phyloP scores from a whole-genome alignment of 2,888 invertebrate species.

The Aradus depressus region DNA sequence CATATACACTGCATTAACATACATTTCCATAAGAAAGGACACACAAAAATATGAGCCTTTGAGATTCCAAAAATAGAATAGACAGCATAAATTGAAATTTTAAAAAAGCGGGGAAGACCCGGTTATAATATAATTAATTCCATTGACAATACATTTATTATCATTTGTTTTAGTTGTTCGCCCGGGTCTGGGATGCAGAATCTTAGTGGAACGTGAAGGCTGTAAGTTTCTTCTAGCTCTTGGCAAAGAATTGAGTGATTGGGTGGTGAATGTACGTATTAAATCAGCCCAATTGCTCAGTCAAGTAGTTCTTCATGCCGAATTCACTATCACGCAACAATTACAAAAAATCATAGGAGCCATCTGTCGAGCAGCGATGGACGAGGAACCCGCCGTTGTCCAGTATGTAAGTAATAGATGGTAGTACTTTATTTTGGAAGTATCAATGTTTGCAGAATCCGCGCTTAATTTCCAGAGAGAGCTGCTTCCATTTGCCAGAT shows the following conservation, averaged over 20 bases:
- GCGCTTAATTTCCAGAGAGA: too few species aligned
- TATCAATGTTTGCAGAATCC: too few species aligned
- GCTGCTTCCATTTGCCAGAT: too few species aligned
- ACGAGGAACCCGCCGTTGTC: conserved; percentile 54
- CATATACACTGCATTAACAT: too few species aligned
- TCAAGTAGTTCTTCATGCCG: conserved; percentile 58
- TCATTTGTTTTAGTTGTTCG: conserved; percentile 47
- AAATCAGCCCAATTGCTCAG: conserved; percentile 65
- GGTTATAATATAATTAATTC: too few species aligned
- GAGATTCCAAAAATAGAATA: too few species aligned
- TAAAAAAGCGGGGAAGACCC: too few species aligned
- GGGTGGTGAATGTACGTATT: conserved; percentile 55
- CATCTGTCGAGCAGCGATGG: conserved; percentile 52
- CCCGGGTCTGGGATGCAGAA: conserved; percentile 70
- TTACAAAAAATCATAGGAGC: conserved; percentile 47
- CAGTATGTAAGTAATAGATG: conserved; percentile 41
- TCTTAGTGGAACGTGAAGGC: conserved; percentile 61
- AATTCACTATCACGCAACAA: conserved; percentile 60
- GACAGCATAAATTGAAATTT: too few species aligned
- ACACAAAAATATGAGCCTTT: too few species aligned
- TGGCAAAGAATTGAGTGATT: conserved; percentile 59
- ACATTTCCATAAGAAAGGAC: too few species aligned
- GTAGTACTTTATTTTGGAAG: too few species aligned
- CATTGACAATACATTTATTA: too few species aligned
- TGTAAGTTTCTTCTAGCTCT: conserved; percentile 63